phyloP scores from a whole-genome alignment of 30 jellyfish, hydroid and myxozoan genomes.

The Sanderia malayensis region DNA sequence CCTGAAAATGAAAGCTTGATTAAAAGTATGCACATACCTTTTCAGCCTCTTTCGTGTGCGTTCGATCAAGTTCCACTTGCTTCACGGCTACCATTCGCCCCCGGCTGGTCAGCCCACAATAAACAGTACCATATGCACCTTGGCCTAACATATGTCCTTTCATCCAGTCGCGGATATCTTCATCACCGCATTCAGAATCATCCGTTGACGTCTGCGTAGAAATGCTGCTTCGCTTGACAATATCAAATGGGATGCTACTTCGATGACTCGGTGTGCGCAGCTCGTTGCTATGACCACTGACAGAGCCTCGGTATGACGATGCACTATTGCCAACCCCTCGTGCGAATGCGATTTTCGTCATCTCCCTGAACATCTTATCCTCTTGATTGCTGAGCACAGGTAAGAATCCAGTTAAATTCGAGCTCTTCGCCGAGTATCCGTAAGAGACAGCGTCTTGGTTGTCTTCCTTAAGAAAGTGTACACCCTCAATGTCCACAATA shows the following conservation, averaged over 20 bases:
- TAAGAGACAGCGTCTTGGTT: neutral
- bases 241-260: neutral
- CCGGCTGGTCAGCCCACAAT: slow-evolving; percentile 70
- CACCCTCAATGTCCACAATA: no score
- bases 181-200: slow-evolving; percentile 54
- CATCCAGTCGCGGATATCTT: slow-evolving; percentile 47
- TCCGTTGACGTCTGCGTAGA: slow-evolving; percentile 51
- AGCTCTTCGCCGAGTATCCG: neutral
- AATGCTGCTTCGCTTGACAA: slow-evolving; percentile 39
- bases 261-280: neutral
- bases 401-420: neutral
- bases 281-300: neutral
- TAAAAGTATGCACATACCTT: slow-evolving; percentile 36
- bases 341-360: slow-evolving; percentile 43
- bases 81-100: slow-evolving; percentile 91
- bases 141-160: slow-evolving; percentile 50
- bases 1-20: neutral
- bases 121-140: slow-evolving; percentile 79
- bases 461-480: neutral
- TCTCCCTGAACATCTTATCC: slow-evolving; percentile 5
- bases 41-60: slow-evolving; percentile 46
- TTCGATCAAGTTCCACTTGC: slow-evolving; percentile 60
- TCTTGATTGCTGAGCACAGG: slow-evolving; percentile 10
- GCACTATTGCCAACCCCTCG: slow-evolving; percentile 26
- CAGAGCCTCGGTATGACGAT: neutral